Base-by-base conservation (phyloP, 2,797 vertebrate species). In the Aselliscus stoliczkanus region DNA sequence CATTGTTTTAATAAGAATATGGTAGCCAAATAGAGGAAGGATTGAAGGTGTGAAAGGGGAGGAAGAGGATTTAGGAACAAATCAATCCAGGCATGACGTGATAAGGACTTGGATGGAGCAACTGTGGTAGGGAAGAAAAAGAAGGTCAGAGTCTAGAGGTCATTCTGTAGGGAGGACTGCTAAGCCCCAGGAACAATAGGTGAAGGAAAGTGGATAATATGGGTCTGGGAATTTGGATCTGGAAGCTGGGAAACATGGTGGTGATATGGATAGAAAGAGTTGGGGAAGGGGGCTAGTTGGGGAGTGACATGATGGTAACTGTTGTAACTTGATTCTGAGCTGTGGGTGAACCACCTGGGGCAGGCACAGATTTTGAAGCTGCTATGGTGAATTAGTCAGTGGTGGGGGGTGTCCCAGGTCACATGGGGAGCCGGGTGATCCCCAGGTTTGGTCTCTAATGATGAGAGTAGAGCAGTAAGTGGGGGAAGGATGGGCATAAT, bases 41-140 rank as follows among this genome's bases (percentile, higher is more conserved):
- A 27, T 52, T 88, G 67, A 79, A 95, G 20, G 23, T 87, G 17
- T 93, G 17, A 90, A 60, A 39, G 21, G 42, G 29, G 39, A 60
- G 14, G 58, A 96, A 88, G 39, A 79, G 31, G 77, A 92, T 86
- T 73, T 89, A 90, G 69, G 93, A 96, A 65, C 93, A 70, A 90
- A 88, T 90, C 60, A 75, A 12, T 72, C 54, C 44, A 77, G 27
- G 27, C 80, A 89, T 76, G 60, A 11, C 14, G 4, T 79, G 80
- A 93, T 88, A 72, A 93, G 54, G 93, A 87, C 58, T 80, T 94
- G 52, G 54, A 14, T 93, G 23, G 77, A 67, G 17, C 50, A 83
- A 23, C 80, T 84, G 29, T 96, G 62, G 65, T 93, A 14, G 52
- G 65, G n/a, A 62, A 69, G 13, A 60, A 84, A 25, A 96, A 34